A percentile compares a stretch with the other conserved stretches of the same genome.
These are phyloP conservation scores for Gnathonemus echidnorhynchus DNA, from an alignment of 2,113 vertebrate genomes.

Conservation along the genomic window DNA sequence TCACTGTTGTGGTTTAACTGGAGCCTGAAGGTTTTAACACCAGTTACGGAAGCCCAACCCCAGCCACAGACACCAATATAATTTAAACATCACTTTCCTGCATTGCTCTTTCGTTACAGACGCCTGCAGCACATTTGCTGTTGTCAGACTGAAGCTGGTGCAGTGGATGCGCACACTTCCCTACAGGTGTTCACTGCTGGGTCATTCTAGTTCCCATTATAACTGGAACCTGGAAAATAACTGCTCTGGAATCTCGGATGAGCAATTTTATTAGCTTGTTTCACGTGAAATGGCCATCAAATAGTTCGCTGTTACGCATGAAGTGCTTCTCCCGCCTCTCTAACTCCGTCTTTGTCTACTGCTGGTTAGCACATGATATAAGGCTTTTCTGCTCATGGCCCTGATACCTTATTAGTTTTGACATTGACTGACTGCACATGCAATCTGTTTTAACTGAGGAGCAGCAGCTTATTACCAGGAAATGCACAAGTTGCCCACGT, in stretches of 20 bases:
- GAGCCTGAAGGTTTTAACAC: background rate
- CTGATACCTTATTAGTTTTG: conserved; percentile 66
- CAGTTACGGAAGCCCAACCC: background rate
- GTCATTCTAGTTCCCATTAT: background rate
- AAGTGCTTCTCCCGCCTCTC: background rate
- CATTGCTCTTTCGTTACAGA: background rate
- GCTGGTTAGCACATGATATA: conserved; percentile 52
- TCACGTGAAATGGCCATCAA: background rate
- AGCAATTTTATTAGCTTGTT: background rate
- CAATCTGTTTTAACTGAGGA: conserved; percentile 11
- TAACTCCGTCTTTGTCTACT: conserved; percentile 36
- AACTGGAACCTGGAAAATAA: background rate
- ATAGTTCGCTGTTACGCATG: background rate
- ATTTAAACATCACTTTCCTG: background rate
- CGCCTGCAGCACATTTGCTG: background rate
- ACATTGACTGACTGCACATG: conserved; percentile 60
- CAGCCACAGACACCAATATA: background rate
- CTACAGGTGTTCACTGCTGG: background rate
- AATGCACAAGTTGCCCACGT: background rate
- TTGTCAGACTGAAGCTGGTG: background rate
- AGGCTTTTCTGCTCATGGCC: conserved; percentile 51
- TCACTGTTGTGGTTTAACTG: background rate
- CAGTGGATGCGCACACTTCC: background rate
- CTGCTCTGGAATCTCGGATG: background rate
- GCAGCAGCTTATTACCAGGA: conserved; percentile 12